These are phyloP conservation scores for Agonopterix subpropinquella DNA, from an alignment of 2,888 invertebrate genomes.

Conservation along the genomic window DNA sequence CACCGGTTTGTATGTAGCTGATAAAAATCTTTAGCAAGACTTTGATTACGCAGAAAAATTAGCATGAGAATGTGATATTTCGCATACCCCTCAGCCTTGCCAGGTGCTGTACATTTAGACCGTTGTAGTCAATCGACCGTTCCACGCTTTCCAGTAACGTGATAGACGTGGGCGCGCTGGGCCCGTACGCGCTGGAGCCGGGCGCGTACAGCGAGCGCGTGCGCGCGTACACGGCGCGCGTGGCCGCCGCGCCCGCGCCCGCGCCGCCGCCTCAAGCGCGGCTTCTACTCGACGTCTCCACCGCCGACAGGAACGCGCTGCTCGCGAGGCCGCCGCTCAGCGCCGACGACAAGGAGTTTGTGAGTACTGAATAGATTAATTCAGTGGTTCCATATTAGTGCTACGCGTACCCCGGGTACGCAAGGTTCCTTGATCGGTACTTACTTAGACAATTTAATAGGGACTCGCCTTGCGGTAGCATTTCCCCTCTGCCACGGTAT, in stretches of 20 bases:
- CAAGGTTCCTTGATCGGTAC: too few relatives aligned
- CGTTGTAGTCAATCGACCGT: too few relatives aligned
- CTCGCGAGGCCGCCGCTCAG: slow-evolving; percentile 71
- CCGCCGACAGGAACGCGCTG: slow-evolving; percentile 76
- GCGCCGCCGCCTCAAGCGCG: slow-evolving; percentile 52
- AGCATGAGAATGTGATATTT: too few relatives aligned
- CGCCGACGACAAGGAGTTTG: not conserved
- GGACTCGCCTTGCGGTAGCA: too few relatives aligned
- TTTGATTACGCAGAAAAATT: too few relatives aligned
- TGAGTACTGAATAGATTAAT: not conserved
- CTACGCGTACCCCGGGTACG: not conserved
- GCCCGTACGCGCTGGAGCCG: slow-evolving; percentile 90
- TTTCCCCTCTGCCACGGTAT: too few relatives aligned
- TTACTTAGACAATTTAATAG: too few relatives aligned
- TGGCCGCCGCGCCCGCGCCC: slow-evolving; percentile 40
- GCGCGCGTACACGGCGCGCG: slow-evolving; percentile 77
- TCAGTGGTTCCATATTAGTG: not conserved
- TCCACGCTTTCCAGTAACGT: slow-evolving; percentile 80
- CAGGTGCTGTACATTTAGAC: too few relatives aligned
- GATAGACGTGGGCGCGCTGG: slow-evolving; percentile 94
- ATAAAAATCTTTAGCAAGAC: too few relatives aligned
- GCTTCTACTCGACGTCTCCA: slow-evolving; percentile 83
- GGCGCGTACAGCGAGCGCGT: slow-evolving; percentile 91
- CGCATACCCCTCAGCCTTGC: too few relatives aligned
- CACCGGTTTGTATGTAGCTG: too few relatives aligned